Evolutionary conservation across 1,140 invertebrate species (phyloP).

Genomic region (Diorhabda carinulata): DNA sequence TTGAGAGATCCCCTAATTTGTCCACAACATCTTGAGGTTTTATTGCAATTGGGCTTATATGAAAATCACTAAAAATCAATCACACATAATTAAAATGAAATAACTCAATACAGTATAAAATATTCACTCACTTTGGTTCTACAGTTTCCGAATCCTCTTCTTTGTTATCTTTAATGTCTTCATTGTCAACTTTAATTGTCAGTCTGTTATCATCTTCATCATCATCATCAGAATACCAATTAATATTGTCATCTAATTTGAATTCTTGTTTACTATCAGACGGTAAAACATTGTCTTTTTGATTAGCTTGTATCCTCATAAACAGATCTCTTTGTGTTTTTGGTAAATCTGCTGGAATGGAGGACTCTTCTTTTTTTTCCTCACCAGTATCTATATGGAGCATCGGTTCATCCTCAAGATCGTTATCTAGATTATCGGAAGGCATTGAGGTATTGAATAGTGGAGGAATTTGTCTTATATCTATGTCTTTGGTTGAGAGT

Average conservation of each 20-base stretch:
- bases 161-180: slow-evolving; percentile 35
- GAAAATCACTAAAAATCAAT: too few relatives aligned
- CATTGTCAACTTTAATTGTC: slow-evolving; percentile 43
- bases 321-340: slow-evolving; percentile 66
- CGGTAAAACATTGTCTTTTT: slow-evolving; percentile 53
- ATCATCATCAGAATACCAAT: slow-evolving; percentile 77
- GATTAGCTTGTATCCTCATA: slow-evolving; percentile 64
- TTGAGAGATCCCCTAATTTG: slow-evolving; percentile 64
- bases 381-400: slow-evolving; percentile 27
- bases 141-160: slow-evolving; percentile 15
- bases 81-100: too few relatives aligned
- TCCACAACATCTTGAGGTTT: slow-evolving; percentile 54
- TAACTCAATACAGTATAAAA: background rate
- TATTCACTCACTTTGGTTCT: background rate
- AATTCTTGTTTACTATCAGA: slow-evolving; percentile 51
- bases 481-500: slow-evolving; percentile 42
- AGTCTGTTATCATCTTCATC: slow-evolving; percentile 49
- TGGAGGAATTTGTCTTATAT: slow-evolving; percentile 44
- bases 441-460: slow-evolving; percentile 44
- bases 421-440: slow-evolving; percentile 27
- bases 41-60: slow-evolving; percentile 39
- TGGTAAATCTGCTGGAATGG: slow-evolving; percentile 55
- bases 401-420: slow-evolving; percentile 25
- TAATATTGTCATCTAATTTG: slow-evolving; percentile 63
- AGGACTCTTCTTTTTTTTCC: slow-evolving; percentile 30